These are phyloP conservation scores for Perithous albicinctus DNA, from an alignment of 2,888 invertebrate genomes.

Conservation along the genomic window DNA sequence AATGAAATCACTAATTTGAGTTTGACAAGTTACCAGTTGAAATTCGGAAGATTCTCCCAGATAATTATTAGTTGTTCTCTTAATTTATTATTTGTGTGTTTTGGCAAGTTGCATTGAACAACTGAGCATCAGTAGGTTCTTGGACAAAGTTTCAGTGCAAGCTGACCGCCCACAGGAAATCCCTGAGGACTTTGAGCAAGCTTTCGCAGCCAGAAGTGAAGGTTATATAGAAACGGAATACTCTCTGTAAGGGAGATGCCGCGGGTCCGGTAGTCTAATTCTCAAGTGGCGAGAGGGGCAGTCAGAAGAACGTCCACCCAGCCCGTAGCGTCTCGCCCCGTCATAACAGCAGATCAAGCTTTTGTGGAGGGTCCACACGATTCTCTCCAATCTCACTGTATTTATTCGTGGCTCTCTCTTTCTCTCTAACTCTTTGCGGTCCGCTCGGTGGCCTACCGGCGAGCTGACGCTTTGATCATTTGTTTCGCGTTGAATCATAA, in stretches of 20 bases:
- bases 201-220: neutral
- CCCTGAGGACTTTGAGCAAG: slow-evolving; percentile 11
- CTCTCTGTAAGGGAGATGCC: slow-evolving; percentile 23
- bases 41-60: too few species aligned
- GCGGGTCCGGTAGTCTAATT: slow-evolving; percentile 51
- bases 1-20: too few species aligned
- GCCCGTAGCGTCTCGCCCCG: slow-evolving; percentile 44
- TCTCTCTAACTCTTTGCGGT: slow-evolving; percentile 69
- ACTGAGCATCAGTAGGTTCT: neutral
- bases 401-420: slow-evolving; percentile 64
- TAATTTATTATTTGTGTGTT: too few species aligned
- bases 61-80: too few species aligned
- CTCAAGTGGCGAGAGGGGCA: slow-evolving; percentile 55
- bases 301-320: slow-evolving; percentile 52
- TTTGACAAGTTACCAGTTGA: too few species aligned
- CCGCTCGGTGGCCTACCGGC: slow-evolving; percentile 73
- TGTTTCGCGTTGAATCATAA: slow-evolving; percentile 76
- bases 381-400: slow-evolving; percentile 43
- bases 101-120: too few species aligned
- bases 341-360: slow-evolving; percentile 40
- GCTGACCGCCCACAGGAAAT: slow-evolving; percentile 6
- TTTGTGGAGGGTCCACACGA: slow-evolving; percentile 56
- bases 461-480: slow-evolving; percentile 79
- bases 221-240: slow-evolving; percentile 22
- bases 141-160: slow-evolving; percentile 2